Conservation (phyloP, 2,888 invertebrate genomes). For the Oligia fasciuncula region DNA sequence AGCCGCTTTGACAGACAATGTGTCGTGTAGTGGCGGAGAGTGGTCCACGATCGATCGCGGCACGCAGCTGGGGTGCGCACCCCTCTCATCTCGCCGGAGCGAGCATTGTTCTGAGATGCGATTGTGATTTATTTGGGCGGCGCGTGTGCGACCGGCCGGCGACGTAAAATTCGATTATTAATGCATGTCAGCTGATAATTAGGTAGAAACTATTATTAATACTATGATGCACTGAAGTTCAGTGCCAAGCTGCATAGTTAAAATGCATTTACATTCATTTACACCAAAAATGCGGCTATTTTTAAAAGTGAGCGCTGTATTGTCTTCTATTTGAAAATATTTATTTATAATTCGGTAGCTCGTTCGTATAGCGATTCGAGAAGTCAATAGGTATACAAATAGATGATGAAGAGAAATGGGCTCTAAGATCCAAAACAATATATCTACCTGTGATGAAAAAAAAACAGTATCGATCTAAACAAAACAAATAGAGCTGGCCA, state of each 20-base stretch:
- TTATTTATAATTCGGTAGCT: not conserved
- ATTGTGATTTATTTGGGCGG: constrained; percentile 82
- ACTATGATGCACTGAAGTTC: constrained; percentile 35
- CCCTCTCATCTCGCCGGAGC: constrained; percentile 83
- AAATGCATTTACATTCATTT: not conserved
- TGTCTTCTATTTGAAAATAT: not conserved
- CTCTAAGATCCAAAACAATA: constrained; percentile 1
- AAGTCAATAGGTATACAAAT: constrained; percentile 25
- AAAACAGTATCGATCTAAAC: constrained; percentile 21
- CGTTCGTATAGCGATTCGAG: not conserved
- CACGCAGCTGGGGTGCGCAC: constrained; percentile 90
- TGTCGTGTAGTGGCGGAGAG: constrained; percentile 74
- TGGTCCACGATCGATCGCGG: constrained; percentile 88
- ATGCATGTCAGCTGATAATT: constrained; percentile 72
- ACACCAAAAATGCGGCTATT: not conserved
- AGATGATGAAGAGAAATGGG: not conserved
- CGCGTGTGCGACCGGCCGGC: constrained; percentile 75
- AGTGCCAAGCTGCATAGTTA: constrained; percentile 23
- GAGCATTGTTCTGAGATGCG: constrained; percentile 85
- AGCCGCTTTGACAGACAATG: constrained; percentile 83
- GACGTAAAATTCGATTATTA: constrained; percentile 69
- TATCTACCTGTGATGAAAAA: not conserved
- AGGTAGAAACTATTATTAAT: constrained; percentile 55
- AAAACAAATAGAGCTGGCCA: not conserved
- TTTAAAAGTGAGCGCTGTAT: not conserved